These are phyloP conservation scores for Pithecia hirsuta DNA, from an alignment of 2,797 vertebrate genomes.

Conservation along the genomic window DNA sequence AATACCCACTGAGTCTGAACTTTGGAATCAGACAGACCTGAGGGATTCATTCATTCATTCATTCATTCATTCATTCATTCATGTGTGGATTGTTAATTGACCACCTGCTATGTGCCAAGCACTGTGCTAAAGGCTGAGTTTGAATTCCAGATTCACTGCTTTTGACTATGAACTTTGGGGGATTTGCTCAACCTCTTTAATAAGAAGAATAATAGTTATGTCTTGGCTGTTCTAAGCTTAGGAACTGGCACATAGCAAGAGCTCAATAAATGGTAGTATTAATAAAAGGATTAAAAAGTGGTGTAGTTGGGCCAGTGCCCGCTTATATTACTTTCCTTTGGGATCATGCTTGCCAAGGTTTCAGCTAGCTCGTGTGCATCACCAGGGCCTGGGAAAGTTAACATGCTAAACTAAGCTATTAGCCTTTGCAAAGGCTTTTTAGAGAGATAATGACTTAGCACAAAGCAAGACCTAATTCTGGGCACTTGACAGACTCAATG, in stretches of 20 bases:
- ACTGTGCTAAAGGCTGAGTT: constrained; percentile 1
- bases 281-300: constrained; percentile 50
- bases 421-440: constrained; percentile 59
- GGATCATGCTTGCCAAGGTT: constrained; percentile 41
- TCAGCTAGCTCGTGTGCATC: not conserved
- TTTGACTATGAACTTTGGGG: not conserved
- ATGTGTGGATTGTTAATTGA: not conserved
- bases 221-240: constrained; percentile 53
- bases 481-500: constrained; percentile 13
- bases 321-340: constrained; percentile 15
- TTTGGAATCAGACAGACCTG: not conserved
- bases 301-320: constrained; percentile 5
- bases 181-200: constrained; percentile 56
- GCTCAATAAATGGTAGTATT: constrained; percentile 65
- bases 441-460: constrained; percentile 61
- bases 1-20: not conserved
- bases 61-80: not conserved
- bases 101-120: not conserved
- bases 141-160: constrained; percentile 28
- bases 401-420: constrained; percentile 53
- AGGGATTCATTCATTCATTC: not conserved
- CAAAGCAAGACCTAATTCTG: constrained; percentile 61
- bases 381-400: constrained; percentile 39
- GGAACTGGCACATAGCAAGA: constrained; percentile 57
- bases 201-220: constrained; percentile 51